Evolutionary conservation across 2,113 vertebrate genomes (phyloP).

Genomic region (Epinephelus lanceolatus): DNA sequence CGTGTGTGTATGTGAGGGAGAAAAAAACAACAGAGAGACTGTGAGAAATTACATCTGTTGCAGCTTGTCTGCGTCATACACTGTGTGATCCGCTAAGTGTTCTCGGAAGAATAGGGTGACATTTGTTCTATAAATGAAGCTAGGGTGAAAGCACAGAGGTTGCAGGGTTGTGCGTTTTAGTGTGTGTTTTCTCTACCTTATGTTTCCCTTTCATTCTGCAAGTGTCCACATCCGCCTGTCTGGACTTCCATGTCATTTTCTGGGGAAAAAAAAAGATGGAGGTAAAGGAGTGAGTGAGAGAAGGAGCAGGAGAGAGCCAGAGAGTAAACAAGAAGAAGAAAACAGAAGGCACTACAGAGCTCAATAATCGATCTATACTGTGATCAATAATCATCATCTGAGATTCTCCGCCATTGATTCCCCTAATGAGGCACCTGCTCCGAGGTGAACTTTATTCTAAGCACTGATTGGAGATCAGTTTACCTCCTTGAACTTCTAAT

Average conservation of each 20-base stretch:
- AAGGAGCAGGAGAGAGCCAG: slow-evolving; percentile 29
- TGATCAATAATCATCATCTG: slow-evolving; percentile 74
- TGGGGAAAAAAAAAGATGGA: slow-evolving; percentile 67
- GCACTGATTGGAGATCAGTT: slow-evolving; percentile 61
- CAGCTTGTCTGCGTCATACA: slow-evolving; percentile 25
- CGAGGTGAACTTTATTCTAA: slow-evolving; percentile 62
- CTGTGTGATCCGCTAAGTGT: slow-evolving; percentile 29
- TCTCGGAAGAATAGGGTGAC: slow-evolving; percentile 14
- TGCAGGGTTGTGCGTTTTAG: neutral
- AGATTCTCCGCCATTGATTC: slow-evolving; percentile 55
- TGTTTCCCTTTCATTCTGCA: slow-evolving; percentile 99
- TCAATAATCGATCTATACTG: slow-evolving; percentile 64
- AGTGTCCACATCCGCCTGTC: slow-evolving; percentile 96
- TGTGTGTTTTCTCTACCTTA: slow-evolving; percentile 87
- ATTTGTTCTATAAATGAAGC: slow-evolving; percentile 41
- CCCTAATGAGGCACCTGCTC: slow-evolving; percentile 60
- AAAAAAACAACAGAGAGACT: neutral
- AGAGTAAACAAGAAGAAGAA: slow-evolving; percentile 5
- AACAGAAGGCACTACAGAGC: slow-evolving; percentile 8
- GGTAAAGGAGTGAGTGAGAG: slow-evolving; percentile 80
- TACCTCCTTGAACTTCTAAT: slow-evolving; percentile 63
- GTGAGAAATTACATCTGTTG: slow-evolving; percentile 23
- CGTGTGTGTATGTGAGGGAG: neutral
- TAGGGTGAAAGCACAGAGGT: neutral
- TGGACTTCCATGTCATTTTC: slow-evolving; percentile 99